Evolutionary conservation across 2,797 vertebrate genomes (phyloP).

Genomic region (Vipera ursinii): DNA sequence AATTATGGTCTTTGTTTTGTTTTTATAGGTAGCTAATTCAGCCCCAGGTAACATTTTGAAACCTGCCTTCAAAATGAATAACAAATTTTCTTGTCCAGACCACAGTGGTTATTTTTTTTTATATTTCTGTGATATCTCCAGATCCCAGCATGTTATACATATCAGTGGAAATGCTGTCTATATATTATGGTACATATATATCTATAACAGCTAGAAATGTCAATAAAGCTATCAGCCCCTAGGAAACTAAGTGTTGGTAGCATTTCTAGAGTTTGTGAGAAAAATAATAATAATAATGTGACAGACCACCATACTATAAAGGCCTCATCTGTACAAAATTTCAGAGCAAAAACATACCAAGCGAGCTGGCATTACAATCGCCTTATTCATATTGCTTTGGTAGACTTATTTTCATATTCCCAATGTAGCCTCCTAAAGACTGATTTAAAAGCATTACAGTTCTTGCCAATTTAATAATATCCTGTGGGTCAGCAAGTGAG

Average conservation of each 20-base stretch:
- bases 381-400: not conserved
- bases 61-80: not conserved
- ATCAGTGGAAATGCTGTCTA: not conserved
- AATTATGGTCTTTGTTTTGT: not conserved
- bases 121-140: not conserved
- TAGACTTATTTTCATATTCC: not conserved
- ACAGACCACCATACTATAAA: not conserved
- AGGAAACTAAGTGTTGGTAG: not conserved
- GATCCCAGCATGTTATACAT: not conserved
- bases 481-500: not conserved
- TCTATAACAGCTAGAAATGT: not conserved
- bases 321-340: not conserved
- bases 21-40: not conserved
- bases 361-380: not conserved
- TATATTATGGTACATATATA: not conserved
- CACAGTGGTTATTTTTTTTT: not conserved
- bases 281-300: not conserved
- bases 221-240: not conserved
- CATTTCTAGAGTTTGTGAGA: not conserved
- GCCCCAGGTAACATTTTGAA: not conserved
- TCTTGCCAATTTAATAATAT: not conserved
- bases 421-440: not conserved
- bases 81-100: not conserved
- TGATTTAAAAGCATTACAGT: not conserved
- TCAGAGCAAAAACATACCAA: not conserved